phyloP scores from a whole-genome alignment of 2,113 vertebrate genomes.

The Phyllopteryx taeniolatus region DNA sequence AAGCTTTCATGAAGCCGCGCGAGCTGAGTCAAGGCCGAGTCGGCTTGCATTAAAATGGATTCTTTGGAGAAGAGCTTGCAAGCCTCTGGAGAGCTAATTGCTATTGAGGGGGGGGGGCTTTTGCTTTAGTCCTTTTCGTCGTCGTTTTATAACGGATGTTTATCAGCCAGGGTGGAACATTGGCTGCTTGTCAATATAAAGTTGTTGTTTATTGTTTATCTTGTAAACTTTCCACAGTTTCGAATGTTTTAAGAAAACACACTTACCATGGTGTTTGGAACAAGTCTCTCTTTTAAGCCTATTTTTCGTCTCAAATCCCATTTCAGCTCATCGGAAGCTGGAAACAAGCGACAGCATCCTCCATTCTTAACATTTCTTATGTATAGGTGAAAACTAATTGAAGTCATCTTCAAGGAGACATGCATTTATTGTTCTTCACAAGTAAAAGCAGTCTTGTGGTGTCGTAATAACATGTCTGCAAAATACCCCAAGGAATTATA shows the following conservation, averaged over 20 bases:
- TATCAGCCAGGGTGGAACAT: background rate
- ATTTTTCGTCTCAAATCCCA: too few relatives aligned
- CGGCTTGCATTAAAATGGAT: constrained; percentile 27
- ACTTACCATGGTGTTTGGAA: too few relatives aligned
- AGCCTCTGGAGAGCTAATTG: background rate
- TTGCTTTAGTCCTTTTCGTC: background rate
- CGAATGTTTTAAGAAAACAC: background rate
- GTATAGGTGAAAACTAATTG: too few relatives aligned
- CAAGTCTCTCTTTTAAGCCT: too few relatives aligned
- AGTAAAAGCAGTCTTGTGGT: too few relatives aligned
- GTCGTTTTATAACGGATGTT: background rate
- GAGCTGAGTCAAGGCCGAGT: constrained; percentile 28
- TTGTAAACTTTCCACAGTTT: background rate
- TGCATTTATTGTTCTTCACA: too few relatives aligned
- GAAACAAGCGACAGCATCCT: too few relatives aligned
- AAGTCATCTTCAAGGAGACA: too few relatives aligned
- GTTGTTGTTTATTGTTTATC: background rate
- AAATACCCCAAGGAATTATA: too few relatives aligned
- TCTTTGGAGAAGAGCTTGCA: background rate
- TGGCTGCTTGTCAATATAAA: background rate
- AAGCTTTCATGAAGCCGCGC: constrained; percentile 13
- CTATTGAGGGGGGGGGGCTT: background rate
- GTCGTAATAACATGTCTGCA: too few relatives aligned
- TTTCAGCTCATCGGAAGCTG: too few relatives aligned
- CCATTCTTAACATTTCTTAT: too few relatives aligned